Conservation (phyloP, 2,888 invertebrate species). For the Synergus umbraculus region DNA sequence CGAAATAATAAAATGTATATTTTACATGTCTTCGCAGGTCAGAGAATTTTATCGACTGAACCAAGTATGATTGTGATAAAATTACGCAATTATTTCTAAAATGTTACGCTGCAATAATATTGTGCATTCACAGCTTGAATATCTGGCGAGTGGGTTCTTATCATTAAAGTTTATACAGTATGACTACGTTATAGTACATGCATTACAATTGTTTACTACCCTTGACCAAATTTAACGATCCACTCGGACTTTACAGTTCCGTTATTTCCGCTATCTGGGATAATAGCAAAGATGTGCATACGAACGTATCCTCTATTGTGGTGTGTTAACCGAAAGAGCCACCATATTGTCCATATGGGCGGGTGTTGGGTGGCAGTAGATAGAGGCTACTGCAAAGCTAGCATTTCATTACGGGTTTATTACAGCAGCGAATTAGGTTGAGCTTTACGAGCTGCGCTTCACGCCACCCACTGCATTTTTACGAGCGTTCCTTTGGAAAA, state of each 20-base stretch:
- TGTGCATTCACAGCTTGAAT: not conserved
- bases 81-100: not conserved
- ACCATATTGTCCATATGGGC: not conserved
- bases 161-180: not conserved
- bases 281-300: not conserved
- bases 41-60: no score
- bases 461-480: constrained; percentile 47
- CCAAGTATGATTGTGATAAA: not conserved
- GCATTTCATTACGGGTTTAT: constrained; percentile 62
- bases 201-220: not conserved
- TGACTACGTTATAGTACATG: not conserved
- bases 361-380: constrained; percentile 41
- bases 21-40: no score
- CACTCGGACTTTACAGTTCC: not conserved
- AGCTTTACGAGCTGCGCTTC: constrained; percentile 55
- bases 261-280: not conserved
- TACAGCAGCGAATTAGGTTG: constrained; percentile 59
- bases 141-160: not conserved
- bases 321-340: not conserved
- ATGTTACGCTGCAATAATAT: not conserved
- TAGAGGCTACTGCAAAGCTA: constrained; percentile 43
- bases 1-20: not conserved
- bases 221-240: not conserved
- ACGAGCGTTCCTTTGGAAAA: constrained; percentile 48
- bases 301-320: not conserved